Base-by-base conservation (phyloP, 2,113 vertebrate genomes). In the Dipodomys merriami region DNA sequence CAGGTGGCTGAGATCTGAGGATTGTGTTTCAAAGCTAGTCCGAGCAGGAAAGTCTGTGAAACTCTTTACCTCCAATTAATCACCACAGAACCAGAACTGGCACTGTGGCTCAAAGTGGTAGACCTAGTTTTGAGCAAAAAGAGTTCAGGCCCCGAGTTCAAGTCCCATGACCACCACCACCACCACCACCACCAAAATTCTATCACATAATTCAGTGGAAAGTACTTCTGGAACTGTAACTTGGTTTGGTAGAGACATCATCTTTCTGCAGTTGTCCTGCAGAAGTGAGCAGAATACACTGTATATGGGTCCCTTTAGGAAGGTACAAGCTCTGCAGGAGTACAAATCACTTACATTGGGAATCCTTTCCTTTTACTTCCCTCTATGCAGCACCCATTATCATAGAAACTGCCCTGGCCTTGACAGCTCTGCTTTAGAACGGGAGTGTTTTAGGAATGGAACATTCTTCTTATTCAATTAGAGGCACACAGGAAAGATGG, bases 381-480 rank as follows among this genome's bases (percentile, higher is more conserved):
- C 87, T 86, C 30, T 71, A 27, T 23, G 84, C 72, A 60, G 85
- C 74, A n/a, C 72, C 83, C 85, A 2, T 93, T 93, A 83, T 87
- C 87, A 27, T 27, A 85, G 91, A 65, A 82, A 77, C 71, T 80
- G 77, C 33, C 2, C 44, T 93, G 39, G 68, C n/a, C n/a, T 78
- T 95, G 94, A 93, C 95, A 93, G 74, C 72, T 92, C 25, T 19
- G 73, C 44, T 64, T 94, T 87, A 88, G 82, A 94, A 89, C 90
- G 23, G 7, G 69, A 83, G 82, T 87, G 20, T 91, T 94, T 22
- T 67, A 39, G n/a, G 81, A 86, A 35, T 2, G 27, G 72, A 84
- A 33, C 73, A 23, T 90, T 93, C 88, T 93, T 92, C 86, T 84
- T 62, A 30, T 39, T 85, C 95, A 85, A n/a, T 95, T 88, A 94